A percentile compares a stretch with the other conserved stretches of the same genome.
Conservation (phyloP, 1,140 invertebrate species). For the Cepaea nemoralis region DNA sequence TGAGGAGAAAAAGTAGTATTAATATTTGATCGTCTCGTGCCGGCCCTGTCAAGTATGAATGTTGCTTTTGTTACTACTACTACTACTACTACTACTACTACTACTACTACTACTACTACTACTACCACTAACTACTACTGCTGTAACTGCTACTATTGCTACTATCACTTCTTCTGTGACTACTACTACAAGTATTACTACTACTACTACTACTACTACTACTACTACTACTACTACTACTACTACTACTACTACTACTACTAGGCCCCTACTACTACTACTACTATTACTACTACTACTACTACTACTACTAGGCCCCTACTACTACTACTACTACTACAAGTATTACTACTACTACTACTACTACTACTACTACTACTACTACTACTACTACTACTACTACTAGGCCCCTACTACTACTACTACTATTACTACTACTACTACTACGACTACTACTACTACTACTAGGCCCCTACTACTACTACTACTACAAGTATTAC, state of each 20-base stretch:
- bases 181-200: background rate
- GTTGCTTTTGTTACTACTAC: background rate
- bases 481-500: too few relatives aligned
- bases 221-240: too few relatives aligned
- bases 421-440: background rate
- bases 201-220: too few relatives aligned
- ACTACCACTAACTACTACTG: too few relatives aligned
- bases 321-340: background rate
- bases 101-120: background rate
- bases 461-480: too few relatives aligned
- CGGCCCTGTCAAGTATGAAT: too few relatives aligned
- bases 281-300: background rate
- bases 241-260: background rate
- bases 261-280: background rate
- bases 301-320: too few relatives aligned
- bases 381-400: background rate
- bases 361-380: background rate
- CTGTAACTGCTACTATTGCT: too few relatives aligned
- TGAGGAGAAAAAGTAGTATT: too few relatives aligned
- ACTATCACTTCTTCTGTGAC: too few relatives aligned
- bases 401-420: background rate
- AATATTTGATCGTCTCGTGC: too few relatives aligned
- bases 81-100: background rate
- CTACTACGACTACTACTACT: background rate
- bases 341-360: background rate